phyloP scores from a whole-genome alignment of 2,888 invertebrate genomes.

The Oligia strigilis region DNA sequence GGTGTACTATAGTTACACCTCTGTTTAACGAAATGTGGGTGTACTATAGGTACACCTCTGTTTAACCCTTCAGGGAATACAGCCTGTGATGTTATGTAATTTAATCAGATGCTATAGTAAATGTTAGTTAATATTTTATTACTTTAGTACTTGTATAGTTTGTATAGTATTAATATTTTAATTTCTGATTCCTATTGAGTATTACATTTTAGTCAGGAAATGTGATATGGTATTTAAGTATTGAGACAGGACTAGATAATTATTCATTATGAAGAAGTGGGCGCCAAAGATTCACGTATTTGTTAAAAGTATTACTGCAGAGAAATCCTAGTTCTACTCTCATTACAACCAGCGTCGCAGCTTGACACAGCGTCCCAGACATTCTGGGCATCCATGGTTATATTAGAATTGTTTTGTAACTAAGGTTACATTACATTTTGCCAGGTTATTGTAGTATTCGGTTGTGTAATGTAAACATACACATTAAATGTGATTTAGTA shows the following conservation, averaged over 20 bases:
- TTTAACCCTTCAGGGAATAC: background rate
- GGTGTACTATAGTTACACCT: background rate
- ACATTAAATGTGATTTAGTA: conserved; percentile 63
- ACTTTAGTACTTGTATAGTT: conserved; percentile 18
- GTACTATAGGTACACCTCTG: background rate
- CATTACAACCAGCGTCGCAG: background rate
- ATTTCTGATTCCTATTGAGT: conserved; percentile 60
- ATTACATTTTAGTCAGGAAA: conserved; percentile 59
- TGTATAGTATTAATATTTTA: conserved; percentile 28
- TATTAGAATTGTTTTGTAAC: conserved; percentile 18
- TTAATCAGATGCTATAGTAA: conserved; percentile 28
- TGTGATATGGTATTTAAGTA: conserved; percentile 60
- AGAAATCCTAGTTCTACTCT: conserved; percentile 3
- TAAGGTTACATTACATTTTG: conserved; percentile 17
- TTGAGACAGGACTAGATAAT: conserved; percentile 40
- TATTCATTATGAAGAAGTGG: conserved; percentile 26
- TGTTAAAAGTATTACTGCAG: conserved; percentile 14
- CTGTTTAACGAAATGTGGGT: background rate
- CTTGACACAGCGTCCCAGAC: background rate
- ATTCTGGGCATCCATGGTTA: conserved; percentile 6
- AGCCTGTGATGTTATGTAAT: background rate
- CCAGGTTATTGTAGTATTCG: conserved; percentile 45
- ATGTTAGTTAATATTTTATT: conserved; percentile 23
- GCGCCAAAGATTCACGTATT: conserved; percentile 57
- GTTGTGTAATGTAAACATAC: conserved; percentile 55